Base-by-base conservation (phyloP, 2,888 invertebrate genomes). In the Eilema griseolum region DNA sequence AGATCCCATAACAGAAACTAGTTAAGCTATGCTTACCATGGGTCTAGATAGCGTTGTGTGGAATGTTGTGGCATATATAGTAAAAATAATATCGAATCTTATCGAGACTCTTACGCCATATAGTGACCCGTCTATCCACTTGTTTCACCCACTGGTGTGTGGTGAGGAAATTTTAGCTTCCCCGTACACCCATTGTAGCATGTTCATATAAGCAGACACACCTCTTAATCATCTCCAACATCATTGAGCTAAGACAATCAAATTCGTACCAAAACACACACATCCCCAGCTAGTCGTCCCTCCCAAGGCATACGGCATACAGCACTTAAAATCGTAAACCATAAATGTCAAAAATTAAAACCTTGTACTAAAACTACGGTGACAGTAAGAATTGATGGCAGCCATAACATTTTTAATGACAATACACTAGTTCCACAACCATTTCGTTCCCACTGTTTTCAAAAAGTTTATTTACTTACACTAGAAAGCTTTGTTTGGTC, bases 311-410 rank as follows among this genome's bases (percentile, higher is more conserved):
- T 74, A 74, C 67, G 67, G 69, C 62, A 24, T 69, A 70, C 41
- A 56, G 62, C 62, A 76, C 60, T 72, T 66, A 71, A 61, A 74
- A 67, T 71, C 66, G 64, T 69, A 78, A 75, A 52, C 66, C 70
- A 83, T 94, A 92, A 94, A 93, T 74, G 93, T 93, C 93, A 90
- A 86, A 92, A 92, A 89, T 88, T 89, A 90, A 93, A 90, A 84
- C 86, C 87, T 80, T 79, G 81, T 82, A 82, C 86, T 89, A 90
- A 92, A 92, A 88, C 89, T 85, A 88, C 88, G 88, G 90, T 84
- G 93, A 93, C 93, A 90, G 87, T 85, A 80, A 71, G 61, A 93
- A 95, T 95, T 95, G 88, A 95, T 92, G 90, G 81, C 86, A 74
- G 75, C 87, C 88, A 88, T 94, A 92, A 93, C 79, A 85, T 88